Evolutionary conservation across 2,113 vertebrate genomes (phyloP).

Genomic region (Acanthochromis polyacanthus): DNA sequence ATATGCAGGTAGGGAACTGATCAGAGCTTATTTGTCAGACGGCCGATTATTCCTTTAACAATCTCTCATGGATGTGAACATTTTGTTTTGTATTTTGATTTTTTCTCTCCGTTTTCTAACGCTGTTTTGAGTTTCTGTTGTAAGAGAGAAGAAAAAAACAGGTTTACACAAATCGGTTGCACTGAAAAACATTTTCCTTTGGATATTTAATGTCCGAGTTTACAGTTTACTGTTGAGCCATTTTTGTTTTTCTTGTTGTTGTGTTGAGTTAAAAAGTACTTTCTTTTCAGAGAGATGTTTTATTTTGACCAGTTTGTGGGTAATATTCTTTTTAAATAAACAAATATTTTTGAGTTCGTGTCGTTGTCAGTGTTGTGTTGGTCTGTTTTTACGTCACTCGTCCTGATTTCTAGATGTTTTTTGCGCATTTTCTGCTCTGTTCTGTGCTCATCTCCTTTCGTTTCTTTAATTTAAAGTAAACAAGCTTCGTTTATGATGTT

Average conservation of each 20-base stretch:
- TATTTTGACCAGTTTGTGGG: slow-evolving; percentile 62
- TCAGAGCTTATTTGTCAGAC: slow-evolving; percentile 11
- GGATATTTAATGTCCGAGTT: slow-evolving; percentile 36
- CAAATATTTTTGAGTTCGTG: slow-evolving; percentile 60
- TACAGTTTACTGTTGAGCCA: slow-evolving; percentile 34
- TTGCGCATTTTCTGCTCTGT: too few species aligned
- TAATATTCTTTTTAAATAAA: slow-evolving; percentile 72
- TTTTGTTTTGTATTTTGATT: slow-evolving; percentile 17
- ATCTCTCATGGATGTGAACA: neutral
- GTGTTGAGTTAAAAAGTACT: slow-evolving; percentile 30
- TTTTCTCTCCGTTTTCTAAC: slow-evolving; percentile 6
- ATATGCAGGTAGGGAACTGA: neutral
- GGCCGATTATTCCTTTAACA: slow-evolving; percentile 33
- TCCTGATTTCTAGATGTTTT: too few species aligned
- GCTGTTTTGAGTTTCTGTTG: slow-evolving; percentile 16
- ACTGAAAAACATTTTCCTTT: slow-evolving; percentile 50
- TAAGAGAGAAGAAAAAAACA: neutral
- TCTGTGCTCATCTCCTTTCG: neutral
- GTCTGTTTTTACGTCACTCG: too few species aligned
- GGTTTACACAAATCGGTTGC: slow-evolving; percentile 46
- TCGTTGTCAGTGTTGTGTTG: neutral
- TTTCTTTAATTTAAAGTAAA: neutral
- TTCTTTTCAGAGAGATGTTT: slow-evolving; percentile 41
- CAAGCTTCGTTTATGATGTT: too few species aligned
- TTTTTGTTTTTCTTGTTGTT: slow-evolving; percentile 1